Base-by-base conservation (phyloP, 2,797 vertebrate genomes). In the Cephalopachus bancanus region DNA sequence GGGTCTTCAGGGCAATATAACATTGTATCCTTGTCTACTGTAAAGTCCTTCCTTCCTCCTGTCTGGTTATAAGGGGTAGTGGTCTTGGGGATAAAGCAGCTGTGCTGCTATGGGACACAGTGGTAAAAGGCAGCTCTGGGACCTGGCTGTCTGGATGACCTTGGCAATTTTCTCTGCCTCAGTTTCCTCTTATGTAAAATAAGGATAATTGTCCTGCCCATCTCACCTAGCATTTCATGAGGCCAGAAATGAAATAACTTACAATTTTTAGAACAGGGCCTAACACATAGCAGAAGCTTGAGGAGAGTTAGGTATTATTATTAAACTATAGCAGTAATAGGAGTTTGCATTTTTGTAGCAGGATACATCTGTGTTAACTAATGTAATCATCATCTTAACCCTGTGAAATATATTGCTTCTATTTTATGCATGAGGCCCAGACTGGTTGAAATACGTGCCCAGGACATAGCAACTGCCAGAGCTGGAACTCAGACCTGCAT, bases 211-310 rank as follows among this genome's bases (percentile, higher is more conserved):
- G 16, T 65, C 59, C 12, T 79, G 9, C 16, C 26, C 0, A 30
- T 10, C 44, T 84, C 59, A 26, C 44, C 59, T 71, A 78, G 22
- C 16, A 88, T 65, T 24, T 53, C n/a, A 15, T 19, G 59, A 96
- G 84, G 55, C 75, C 28, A 92, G 71, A 78, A 76, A 26, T 76
- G 60, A 93, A 76, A 33, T 93, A 83, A 59, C 72, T 37, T 28
- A 11, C 24, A 55, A 90, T 59, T 91, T 87, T 71, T 93, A 62
- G 81, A 87, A 91, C 19, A 53, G 20, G n/a, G 17, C 57, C 24
- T 74, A 64, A 17, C 53, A 78, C 33, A 26, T 10, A 28, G 24
- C 24, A 53, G 65, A 65, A 76, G 26, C 37, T 44, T 26, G 19
- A 75, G 64, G 44, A 91, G n/a, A 51, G 7, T 71, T 59, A 78